Evolutionary conservation across 2,797 vertebrate genomes (phyloP).

Genomic region (Mareca strepera): DNA sequence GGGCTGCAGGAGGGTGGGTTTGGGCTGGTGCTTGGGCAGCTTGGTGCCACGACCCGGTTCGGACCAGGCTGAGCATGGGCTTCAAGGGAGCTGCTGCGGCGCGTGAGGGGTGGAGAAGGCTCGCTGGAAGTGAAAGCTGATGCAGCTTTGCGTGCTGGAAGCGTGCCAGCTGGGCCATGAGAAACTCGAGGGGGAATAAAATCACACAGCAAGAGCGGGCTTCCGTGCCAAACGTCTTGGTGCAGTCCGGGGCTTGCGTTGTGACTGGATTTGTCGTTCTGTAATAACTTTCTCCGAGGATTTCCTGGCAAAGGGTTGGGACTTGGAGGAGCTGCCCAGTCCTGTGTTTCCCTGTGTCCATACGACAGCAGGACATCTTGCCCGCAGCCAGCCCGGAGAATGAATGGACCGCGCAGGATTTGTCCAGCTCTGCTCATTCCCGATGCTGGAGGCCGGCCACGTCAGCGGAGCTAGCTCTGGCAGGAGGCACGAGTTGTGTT

Average conservation of each 20-base stretch:
- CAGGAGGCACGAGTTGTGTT: background rate
- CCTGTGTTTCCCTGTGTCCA: background rate
- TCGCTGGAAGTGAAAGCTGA: background rate
- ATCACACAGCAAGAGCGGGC: background rate
- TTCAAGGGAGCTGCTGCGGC: background rate
- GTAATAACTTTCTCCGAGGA: background rate
- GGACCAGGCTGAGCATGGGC: background rate
- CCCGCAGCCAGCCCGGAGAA: background rate
- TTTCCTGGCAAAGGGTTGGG: slow-evolving; percentile 13
- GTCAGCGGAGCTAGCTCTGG: slow-evolving; percentile 32
- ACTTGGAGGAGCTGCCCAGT: background rate
- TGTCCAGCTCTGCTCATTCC: slow-evolving; percentile 23
- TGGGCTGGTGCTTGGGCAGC: background rate
- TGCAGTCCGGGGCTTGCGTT: background rate
- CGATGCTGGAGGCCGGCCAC: slow-evolving; percentile 20
- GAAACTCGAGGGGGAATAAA: slow-evolving; percentile 1
- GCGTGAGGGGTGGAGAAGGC: background rate
- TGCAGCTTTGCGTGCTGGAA: background rate
- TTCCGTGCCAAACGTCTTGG: background rate
- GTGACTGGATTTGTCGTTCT: background rate
- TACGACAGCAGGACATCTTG: background rate
- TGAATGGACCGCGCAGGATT: background rate
- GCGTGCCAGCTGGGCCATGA: background rate
- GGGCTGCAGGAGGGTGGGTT: background rate
- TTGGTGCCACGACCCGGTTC: background rate